A percentile compares a stretch with the other conserved stretches of the same genome.
Conservation (phyloP, 1,140 invertebrate species). For the Helicoverpa zea region DNA sequence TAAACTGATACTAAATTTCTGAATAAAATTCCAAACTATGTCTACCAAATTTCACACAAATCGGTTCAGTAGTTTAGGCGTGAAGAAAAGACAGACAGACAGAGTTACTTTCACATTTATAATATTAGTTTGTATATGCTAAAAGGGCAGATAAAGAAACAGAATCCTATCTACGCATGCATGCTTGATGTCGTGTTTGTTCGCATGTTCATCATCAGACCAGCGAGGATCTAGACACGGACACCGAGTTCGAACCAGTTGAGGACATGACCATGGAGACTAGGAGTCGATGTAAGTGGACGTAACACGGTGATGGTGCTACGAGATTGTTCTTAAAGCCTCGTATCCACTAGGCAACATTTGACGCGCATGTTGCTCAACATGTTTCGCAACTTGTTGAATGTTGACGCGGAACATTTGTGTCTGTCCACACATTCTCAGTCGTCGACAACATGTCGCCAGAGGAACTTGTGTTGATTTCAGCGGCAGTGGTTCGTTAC, state of each 20-base stretch:
- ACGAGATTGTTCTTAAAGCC: too few relatives aligned
- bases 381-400: constrained; percentile 43
- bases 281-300: constrained; percentile 88
- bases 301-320: neutral
- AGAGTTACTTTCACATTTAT: too few relatives aligned
- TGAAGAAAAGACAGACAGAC: too few relatives aligned
- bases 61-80: too few relatives aligned
- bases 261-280: constrained; percentile 89
- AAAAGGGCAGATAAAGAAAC: neutral
- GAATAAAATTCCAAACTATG: too few relatives aligned
- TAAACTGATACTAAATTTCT: too few relatives aligned
- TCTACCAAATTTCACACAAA: too few relatives aligned
- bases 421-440: constrained; percentile 7
- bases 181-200: constrained; percentile 65
- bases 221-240: constrained; percentile 89
- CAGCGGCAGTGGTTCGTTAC: too few relatives aligned
- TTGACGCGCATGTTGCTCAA: constrained; percentile 10
- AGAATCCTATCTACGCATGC: constrained; percentile 48
- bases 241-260: constrained; percentile 90
- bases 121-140: too few relatives aligned
- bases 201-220: constrained; percentile 77
- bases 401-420: constrained; percentile 27
- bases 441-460: constrained; percentile 20
- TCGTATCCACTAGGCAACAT: neutral
- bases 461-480: constrained; percentile 17